A percentile compares a stretch with the other conserved stretches of the same genome.
phyloP scores from a whole-genome alignment of 2,888 invertebrate species.

The Heliconius ethilla region DNA sequence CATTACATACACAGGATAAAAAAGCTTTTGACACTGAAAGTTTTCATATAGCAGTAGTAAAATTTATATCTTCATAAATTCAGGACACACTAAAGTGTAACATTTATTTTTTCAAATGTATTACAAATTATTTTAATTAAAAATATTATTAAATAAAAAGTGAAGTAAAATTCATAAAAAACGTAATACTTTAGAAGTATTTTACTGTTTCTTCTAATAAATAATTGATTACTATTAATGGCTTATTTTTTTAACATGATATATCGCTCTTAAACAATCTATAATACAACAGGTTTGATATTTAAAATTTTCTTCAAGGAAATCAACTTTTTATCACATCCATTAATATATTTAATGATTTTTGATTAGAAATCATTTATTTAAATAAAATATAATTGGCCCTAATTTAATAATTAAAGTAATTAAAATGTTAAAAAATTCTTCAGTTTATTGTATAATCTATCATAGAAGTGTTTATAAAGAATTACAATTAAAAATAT shows the following conservation, averaged over 20 bases:
- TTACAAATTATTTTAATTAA: too few relatives aligned
- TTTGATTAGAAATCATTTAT: slow-evolving; percentile 2
- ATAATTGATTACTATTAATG: slow-evolving; percentile 9
- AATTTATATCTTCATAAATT: too few relatives aligned
- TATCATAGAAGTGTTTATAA: not conserved
- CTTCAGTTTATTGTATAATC: not conserved
- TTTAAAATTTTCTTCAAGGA: slow-evolving; percentile 14
- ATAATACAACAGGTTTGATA: slow-evolving; percentile 20
- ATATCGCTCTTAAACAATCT: not conserved
- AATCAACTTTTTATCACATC: slow-evolving; percentile 4
- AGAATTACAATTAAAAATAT: not conserved
- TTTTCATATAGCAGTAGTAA: not conserved
- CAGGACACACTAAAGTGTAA: too few relatives aligned
- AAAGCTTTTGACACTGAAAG: not conserved
- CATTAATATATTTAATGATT: slow-evolving; percentile 2
- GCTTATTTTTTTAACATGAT: slow-evolving; percentile 1
- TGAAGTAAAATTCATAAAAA: not conserved
- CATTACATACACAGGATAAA: too few relatives aligned
- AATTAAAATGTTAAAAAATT: not conserved
- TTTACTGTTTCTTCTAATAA: slow-evolving; percentile 1
- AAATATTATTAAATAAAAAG: too few relatives aligned
- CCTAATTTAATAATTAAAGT: not conserved
- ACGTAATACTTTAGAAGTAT: not conserved
- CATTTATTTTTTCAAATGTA: too few relatives aligned
- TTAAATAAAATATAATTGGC: slow-evolving; percentile 7